Conservation (phyloP, 2,797 vertebrate species). For the Tapera naevia region DNA sequence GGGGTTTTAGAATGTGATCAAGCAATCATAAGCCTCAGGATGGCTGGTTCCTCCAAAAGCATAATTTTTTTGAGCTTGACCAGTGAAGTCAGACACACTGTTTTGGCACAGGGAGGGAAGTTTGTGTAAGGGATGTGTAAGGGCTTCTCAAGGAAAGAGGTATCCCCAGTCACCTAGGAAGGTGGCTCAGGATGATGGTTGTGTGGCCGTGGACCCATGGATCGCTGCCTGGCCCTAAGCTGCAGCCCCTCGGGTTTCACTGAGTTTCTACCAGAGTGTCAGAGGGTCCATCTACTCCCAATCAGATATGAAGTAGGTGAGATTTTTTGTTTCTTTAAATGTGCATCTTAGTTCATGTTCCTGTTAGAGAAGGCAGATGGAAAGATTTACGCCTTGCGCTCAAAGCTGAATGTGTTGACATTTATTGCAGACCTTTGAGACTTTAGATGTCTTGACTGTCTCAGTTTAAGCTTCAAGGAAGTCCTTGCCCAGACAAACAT, state of each 20-base stretch:
- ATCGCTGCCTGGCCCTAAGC: not conserved
- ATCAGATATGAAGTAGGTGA: not conserved
- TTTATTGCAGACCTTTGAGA: slow-evolving; percentile 12
- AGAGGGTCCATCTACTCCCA: not conserved
- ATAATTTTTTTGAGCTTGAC: no score
- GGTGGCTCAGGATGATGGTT: not conserved
- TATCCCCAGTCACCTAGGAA: not conserved
- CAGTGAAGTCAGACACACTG: not conserved
- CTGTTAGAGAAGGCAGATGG: slow-evolving; percentile 10
- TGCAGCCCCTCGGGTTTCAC: not conserved
- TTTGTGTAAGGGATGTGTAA: not conserved
- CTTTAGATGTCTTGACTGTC: not conserved
- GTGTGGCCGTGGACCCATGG: fast-evolving
- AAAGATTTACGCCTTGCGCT: slow-evolving; percentile 22
- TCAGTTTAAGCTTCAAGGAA: not conserved
- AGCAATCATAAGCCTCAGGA: not conserved
- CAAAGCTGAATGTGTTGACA: not conserved
- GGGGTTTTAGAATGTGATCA: not conserved
- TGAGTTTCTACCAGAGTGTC: not conserved
- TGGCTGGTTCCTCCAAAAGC: not conserved
- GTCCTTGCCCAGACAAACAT: not conserved
- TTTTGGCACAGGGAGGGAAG: not conserved
- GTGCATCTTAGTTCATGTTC: not conserved
- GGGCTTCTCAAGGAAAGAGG: not conserved
- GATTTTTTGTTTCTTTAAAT: not conserved